Base-by-base conservation (phyloP, 2,888 invertebrate genomes). In the Drosophila acutilabella region DNA sequence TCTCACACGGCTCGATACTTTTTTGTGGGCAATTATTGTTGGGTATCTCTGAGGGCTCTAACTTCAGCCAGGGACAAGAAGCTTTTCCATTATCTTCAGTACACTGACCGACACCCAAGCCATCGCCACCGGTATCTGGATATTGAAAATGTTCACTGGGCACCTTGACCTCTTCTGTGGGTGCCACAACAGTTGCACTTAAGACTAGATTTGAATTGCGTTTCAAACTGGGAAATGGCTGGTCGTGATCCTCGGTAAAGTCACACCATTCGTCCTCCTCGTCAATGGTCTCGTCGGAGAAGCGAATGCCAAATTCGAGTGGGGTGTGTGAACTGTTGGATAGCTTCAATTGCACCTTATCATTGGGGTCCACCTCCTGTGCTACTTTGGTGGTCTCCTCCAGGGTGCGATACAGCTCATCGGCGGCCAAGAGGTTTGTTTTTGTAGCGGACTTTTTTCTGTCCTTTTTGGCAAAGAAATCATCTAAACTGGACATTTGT, bases 401-500 rank as follows among this genome's bases (percentile, higher is more conserved):
- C 54, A 85, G 69, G 11, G 76, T 80, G 59, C 82, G 82, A 53
- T 78, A 84, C 16, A 85, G 56, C 53, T 82, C 82, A 44, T 85
- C 74, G 52, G 85, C 69, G n/a, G 71, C 80, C 68, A 82, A 68
- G 54, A 70, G 78, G 11, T 73, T 78, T 11, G 81, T 59, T 64
- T 78, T 84, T 26, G 69, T 67, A 47, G 71, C 64, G 26, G 76
- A 72, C 64, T 77, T 80, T 14, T 72, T 80, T 4, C 67, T 71
- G 54, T 85, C 85, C 68, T 82, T 85, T 54, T 82, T 87, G n/a
- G 87, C 87, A 70, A 87, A 85, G 57, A 87, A 85, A 72, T 87
- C 87, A 30, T 87, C 84, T 42, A 85, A 71, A 58, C 50, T 67
- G 51, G 78, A 74, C 84, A 85, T 85, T 42, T 62, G 61, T 45